Percentiles rank a stretch among this genome's conserved stretches.
Evolutionary conservation across 2,797 vertebrate genomes (phyloP).

Genomic region (Microctenopoma lineatum): DNA sequence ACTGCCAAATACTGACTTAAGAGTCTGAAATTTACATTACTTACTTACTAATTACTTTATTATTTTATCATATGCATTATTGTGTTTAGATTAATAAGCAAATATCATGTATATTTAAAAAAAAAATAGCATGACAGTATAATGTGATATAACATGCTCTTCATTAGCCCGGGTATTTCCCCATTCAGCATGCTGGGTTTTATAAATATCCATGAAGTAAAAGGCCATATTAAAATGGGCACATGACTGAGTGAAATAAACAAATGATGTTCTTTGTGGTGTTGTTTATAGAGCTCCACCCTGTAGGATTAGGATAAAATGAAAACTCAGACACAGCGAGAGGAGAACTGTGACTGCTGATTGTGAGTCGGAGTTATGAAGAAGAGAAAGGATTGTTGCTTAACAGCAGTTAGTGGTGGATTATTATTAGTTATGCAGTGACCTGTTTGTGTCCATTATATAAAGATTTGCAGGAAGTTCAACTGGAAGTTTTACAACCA

Average conservation of each 20-base stretch:
- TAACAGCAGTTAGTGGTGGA: neutral
- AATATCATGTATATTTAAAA: too few species aligned
- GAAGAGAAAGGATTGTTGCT: neutral
- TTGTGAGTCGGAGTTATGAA: neutral
- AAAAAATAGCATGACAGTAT: too few species aligned
- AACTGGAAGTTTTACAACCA: slow-evolving; percentile 1
- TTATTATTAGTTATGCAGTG: neutral
- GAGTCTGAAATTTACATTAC: too few species aligned
- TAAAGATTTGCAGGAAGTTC: neutral
- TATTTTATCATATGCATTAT: too few species aligned
- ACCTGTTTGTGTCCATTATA: neutral
- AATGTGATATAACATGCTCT: neutral
- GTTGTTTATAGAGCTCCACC: slow-evolving; percentile 16
- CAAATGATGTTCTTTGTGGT: neutral
- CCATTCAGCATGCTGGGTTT: slow-evolving; percentile 2
- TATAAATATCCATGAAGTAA: slow-evolving; percentile 17
- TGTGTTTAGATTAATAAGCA: too few species aligned
- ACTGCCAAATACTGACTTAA: too few species aligned
- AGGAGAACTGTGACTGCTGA: neutral
- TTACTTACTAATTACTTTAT: too few species aligned
- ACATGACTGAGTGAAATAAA: slow-evolving; percentile 10
- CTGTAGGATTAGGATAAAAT: neutral
- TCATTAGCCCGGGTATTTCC: slow-evolving; percentile 34
- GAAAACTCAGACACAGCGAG: slow-evolving; percentile 1
- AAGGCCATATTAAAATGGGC: neutral